Percentiles rank a stretch among this genome's conserved stretches.
Conservation (phyloP, 2,113 vertebrate species). For the Copsychus sechellarum region DNA sequence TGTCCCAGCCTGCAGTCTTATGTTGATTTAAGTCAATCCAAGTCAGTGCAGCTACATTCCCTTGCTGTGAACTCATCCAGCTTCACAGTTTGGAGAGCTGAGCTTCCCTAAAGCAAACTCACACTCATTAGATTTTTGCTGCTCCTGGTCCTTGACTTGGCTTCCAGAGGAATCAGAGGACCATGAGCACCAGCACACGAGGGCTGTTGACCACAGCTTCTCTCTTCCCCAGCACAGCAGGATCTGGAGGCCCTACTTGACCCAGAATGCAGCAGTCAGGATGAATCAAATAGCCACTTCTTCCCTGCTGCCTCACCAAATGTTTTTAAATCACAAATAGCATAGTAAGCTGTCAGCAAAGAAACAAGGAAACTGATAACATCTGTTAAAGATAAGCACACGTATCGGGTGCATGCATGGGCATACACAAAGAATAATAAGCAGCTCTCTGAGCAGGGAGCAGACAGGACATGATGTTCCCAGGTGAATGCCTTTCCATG, state of each 20-base stretch:
- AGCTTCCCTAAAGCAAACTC: neutral
- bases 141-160: neutral
- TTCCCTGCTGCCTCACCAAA: neutral
- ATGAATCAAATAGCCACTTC: neutral
- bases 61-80: neutral
- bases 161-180: neutral
- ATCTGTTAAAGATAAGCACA: neutral
- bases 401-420: accelerated
- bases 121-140: neutral
- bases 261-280: neutral
- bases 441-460: neutral
- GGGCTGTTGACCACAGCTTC: neutral
- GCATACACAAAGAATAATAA: neutral
- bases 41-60: neutral
- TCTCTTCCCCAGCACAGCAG: neutral
- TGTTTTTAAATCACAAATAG: neutral
- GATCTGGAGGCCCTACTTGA: neutral
- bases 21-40: neutral
- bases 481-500: neutral
- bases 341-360: neutral
- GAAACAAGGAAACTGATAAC: neutral
- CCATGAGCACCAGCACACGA: accelerated
- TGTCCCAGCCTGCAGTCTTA: neutral
- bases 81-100: neutral
- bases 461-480: neutral